A percentile compares a stretch with the other conserved stretches of the same genome.
phyloP scores from a whole-genome alignment of 2,888 invertebrate species.

The Ichneumoninae sp. region DNA sequence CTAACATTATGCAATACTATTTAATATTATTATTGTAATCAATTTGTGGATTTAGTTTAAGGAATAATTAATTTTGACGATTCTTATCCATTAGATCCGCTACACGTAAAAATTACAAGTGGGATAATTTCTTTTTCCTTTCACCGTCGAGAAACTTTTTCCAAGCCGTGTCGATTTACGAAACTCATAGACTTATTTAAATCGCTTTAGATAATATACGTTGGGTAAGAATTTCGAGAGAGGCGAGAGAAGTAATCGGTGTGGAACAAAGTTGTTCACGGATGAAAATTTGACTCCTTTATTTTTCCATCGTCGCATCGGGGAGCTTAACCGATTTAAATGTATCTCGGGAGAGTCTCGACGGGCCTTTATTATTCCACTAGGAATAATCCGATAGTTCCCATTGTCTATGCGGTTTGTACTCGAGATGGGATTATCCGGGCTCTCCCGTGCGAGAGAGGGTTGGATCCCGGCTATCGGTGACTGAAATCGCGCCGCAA shows the following conservation, averaged over 20 bases:
- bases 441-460: slow-evolving; percentile 22
- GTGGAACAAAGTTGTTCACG: neutral
- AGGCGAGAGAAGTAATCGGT: neutral
- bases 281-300: neutral
- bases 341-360: slow-evolving; percentile 11
- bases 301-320: slow-evolving; percentile 6
- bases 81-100: neutral
- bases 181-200: neutral
- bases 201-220: neutral
- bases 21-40: neutral
- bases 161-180: neutral
- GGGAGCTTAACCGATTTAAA: neutral
- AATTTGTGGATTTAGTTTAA: neutral
- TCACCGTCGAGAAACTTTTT: neutral
- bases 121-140: neutral
- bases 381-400: slow-evolving; percentile 36
- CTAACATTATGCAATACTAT: neutral
- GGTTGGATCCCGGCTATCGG: slow-evolving; percentile 45
- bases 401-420: slow-evolving; percentile 64
- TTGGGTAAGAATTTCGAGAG: neutral
- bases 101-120: neutral
- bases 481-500: slow-evolving; percentile 60
- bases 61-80: no score
- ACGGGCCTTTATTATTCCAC: slow-evolving; percentile 45
- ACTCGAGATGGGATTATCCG: slow-evolving; percentile 48